Evolutionary conservation across 2,797 vertebrate genomes (phyloP).

Genomic region (Amblyopsis hoosieri): DNA sequence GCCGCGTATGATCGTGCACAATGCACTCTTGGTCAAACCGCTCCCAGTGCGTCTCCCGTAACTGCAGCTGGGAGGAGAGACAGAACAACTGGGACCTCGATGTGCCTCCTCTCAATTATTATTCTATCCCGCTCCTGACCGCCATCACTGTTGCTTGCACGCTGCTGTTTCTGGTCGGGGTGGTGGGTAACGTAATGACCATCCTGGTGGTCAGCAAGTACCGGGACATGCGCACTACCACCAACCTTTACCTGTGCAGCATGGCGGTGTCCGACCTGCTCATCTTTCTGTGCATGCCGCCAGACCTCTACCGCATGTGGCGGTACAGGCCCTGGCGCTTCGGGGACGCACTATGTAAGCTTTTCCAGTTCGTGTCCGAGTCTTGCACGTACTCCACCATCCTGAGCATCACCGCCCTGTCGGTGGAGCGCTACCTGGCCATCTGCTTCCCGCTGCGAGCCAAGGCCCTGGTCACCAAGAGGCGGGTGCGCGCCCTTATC

Average conservation of each 20-base stretch:
- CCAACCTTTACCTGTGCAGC: slow-evolving; percentile 96
- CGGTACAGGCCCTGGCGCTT: slow-evolving; percentile 95
- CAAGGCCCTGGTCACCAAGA: slow-evolving; percentile 92
- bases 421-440: slow-evolving; percentile 94
- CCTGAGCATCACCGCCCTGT: slow-evolving; percentile 95
- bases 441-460: slow-evolving; percentile 95
- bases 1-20: slow-evolving; percentile 55
- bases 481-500: slow-evolving; percentile 89
- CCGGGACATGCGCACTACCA: slow-evolving; percentile 94
- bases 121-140: slow-evolving; percentile 87
- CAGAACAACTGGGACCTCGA: slow-evolving; percentile 53
- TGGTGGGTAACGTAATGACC: slow-evolving; percentile 92
- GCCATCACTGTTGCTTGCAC: slow-evolving; percentile 86
- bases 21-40: slow-evolving; percentile 72
- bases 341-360: slow-evolving; percentile 91
- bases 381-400: slow-evolving; percentile 96
- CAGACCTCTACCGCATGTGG: slow-evolving; percentile 96
- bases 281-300: slow-evolving; percentile 96
- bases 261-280: slow-evolving; percentile 97
- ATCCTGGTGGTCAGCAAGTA: slow-evolving; percentile 91
- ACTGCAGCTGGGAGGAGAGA: slow-evolving; percentile 76
- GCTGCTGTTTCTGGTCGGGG: slow-evolving; percentile 87
- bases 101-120: slow-evolving; percentile 76
- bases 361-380: slow-evolving; percentile 96
- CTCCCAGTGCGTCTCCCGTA: slow-evolving; percentile 72